phyloP scores from a whole-genome alignment of 2,888 invertebrate species.

The Tridacna gigas region DNA sequence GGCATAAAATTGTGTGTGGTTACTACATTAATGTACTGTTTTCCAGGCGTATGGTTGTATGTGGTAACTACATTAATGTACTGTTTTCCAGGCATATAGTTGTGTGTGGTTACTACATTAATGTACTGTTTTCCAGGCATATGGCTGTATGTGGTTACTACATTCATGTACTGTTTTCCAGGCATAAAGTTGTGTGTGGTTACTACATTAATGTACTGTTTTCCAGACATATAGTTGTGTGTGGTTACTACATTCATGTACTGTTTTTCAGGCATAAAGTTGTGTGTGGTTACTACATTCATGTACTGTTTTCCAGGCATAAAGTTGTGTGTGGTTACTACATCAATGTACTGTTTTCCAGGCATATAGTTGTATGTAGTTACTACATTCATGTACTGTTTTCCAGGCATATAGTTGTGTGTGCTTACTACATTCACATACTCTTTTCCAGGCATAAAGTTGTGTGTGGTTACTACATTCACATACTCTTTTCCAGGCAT shows the following conservation, averaged over 20 bases:
- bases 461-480: slow-evolving; percentile 95
- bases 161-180: slow-evolving; percentile 84
- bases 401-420: slow-evolving; percentile 99
- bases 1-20: slow-evolving; percentile 99
- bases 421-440: slow-evolving; percentile 90
- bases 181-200: slow-evolving; percentile 99
- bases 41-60: slow-evolving; percentile 99
- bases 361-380: slow-evolving; percentile 99
- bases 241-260: slow-evolving; percentile 90
- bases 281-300: slow-evolving; percentile 95
- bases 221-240: slow-evolving; percentile 99
- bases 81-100: slow-evolving; percentile 95
- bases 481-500: slow-evolving; percentile 89
- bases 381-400: slow-evolving; percentile 86
- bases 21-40: slow-evolving; percentile 86
- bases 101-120: slow-evolving; percentile 95
- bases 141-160: slow-evolving; percentile 99
- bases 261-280: slow-evolving; percentile 95
- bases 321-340: slow-evolving; percentile 99
- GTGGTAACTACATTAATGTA: slow-evolving; percentile 90
- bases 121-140: slow-evolving; percentile 89
- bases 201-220: slow-evolving; percentile 86
- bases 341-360: slow-evolving; percentile 84
- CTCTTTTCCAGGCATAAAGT: slow-evolving; percentile 95
- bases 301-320: slow-evolving; percentile 89